A percentile compares a stretch with the other conserved stretches of the same genome.
phyloP scores from a whole-genome alignment of 2,797 vertebrate species.

The Bradypus variegatus region DNA sequence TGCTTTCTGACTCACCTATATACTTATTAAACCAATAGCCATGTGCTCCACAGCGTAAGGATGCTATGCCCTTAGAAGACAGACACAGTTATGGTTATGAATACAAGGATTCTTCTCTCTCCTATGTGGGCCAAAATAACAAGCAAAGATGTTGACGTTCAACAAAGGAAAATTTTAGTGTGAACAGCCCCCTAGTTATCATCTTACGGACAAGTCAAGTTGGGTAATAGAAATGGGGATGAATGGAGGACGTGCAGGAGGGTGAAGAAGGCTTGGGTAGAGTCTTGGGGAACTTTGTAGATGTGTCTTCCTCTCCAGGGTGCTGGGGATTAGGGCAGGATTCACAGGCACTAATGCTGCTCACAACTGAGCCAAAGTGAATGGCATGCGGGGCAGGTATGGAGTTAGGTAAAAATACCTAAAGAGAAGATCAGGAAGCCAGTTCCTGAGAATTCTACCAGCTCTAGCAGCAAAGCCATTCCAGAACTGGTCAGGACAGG shows the following conservation, averaged over 20 bases:
- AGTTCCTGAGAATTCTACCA: not conserved
- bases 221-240: not conserved
- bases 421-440: not conserved
- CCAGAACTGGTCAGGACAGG: not conserved
- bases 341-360: not conserved
- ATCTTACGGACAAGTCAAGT: not conserved
- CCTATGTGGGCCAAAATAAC: not conserved
- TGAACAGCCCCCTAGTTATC: not conserved
- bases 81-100: not conserved
- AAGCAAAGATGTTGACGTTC: not conserved
- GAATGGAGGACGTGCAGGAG: not conserved
- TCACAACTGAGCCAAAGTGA: not conserved
- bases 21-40: not conserved
- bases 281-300: not conserved
- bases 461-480: not conserved
- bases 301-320: not conserved
- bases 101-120: not conserved
- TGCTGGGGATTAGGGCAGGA: not conserved
- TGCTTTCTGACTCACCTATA: not conserved
- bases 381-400: not conserved
- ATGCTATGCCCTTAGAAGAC: not conserved
- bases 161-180: not conserved
- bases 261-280: rapidly evolving
- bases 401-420: not conserved
- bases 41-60: not conserved